phyloP scores from a whole-genome alignment of 2,888 invertebrate genomes.

The Lysandra coridon region DNA sequence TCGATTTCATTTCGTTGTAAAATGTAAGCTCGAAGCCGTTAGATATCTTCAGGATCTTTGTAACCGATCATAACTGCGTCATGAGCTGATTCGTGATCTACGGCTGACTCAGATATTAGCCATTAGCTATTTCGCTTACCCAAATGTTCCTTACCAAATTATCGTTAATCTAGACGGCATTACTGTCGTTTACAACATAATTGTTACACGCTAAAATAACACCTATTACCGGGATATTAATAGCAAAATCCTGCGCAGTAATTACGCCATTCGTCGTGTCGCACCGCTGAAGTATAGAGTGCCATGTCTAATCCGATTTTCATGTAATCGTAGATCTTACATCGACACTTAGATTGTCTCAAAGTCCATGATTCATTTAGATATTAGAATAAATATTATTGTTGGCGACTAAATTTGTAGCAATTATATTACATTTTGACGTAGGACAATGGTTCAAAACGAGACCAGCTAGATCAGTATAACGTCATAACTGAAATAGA shows the following conservation, averaged over 20 bases:
- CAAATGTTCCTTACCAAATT: constrained; percentile 21
- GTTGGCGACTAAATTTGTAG: constrained; percentile 1
- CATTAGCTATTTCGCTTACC: neutral
- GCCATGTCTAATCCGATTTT: constrained; percentile 30
- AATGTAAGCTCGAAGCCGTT: neutral
- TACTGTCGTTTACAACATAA: constrained; percentile 11
- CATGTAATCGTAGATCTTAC: constrained; percentile 30
- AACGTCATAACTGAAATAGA: neutral
- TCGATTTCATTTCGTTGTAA: too few species aligned
- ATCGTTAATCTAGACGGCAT: neutral
- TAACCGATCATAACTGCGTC: neutral
- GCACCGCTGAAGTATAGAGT: constrained; percentile 18
- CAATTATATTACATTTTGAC: constrained; percentile 16
- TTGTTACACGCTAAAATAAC: constrained; percentile 10
- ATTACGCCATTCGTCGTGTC: neutral
- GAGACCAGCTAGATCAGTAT: neutral
- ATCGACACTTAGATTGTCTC: constrained; percentile 24
- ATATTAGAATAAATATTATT: constrained; percentile 2
- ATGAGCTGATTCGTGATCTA: constrained; percentile 3
- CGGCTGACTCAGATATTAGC: constrained; percentile 21
- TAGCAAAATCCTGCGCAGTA: neutral
- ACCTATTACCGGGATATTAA: constrained; percentile 1
- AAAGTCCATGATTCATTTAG: constrained; percentile 24
- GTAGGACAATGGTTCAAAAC: neutral
- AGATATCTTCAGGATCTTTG: neutral